Evolutionary conservation across 37 sponge, comb jelly and placozoan species (phyloP).

Genomic region (Ianthella basta): DNA sequence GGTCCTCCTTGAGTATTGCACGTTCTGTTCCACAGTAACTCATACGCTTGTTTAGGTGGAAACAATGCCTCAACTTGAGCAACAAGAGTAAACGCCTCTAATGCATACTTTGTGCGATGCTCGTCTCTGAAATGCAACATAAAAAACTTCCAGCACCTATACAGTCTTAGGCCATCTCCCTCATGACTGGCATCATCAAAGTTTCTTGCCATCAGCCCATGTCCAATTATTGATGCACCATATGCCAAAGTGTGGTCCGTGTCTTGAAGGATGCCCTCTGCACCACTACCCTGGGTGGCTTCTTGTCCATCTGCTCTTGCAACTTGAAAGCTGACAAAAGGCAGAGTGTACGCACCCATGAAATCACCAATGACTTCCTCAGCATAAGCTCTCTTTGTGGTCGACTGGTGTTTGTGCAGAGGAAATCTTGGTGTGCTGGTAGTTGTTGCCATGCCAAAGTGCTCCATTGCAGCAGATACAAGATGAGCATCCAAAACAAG

Average conservation of each 20-base stretch:
- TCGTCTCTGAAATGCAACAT: not conserved
- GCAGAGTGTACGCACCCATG: too few relatives aligned
- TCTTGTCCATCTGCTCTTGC: too few relatives aligned
- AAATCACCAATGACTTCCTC: too few relatives aligned
- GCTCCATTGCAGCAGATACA: constrained; percentile 18
- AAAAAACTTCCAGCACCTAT: constrained; percentile 19
- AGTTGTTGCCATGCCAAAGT: not conserved
- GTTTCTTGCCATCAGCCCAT: not conserved
- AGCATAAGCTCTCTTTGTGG: not conserved
- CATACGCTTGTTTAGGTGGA: not conserved
- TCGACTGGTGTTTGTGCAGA: not conserved
- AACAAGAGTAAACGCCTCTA: not conserved
- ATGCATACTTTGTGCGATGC: not conserved
- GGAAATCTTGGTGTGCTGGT: not conserved
- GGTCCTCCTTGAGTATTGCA: not conserved
- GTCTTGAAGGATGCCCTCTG: too few relatives aligned
- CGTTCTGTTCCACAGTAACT: constrained; percentile 18
- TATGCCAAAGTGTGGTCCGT: not conserved
- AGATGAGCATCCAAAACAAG: constrained; percentile 13
- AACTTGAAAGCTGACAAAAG: too few relatives aligned
- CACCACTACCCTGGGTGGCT: not conserved
- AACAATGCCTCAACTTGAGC: not conserved
- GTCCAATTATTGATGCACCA: not conserved
- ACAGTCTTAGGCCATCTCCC: constrained; percentile 7
- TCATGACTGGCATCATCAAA: constrained; percentile 7